phyloP scores from a whole-genome alignment of 2,888 invertebrate genomes.

The Ceratothoa steindachneri region DNA sequence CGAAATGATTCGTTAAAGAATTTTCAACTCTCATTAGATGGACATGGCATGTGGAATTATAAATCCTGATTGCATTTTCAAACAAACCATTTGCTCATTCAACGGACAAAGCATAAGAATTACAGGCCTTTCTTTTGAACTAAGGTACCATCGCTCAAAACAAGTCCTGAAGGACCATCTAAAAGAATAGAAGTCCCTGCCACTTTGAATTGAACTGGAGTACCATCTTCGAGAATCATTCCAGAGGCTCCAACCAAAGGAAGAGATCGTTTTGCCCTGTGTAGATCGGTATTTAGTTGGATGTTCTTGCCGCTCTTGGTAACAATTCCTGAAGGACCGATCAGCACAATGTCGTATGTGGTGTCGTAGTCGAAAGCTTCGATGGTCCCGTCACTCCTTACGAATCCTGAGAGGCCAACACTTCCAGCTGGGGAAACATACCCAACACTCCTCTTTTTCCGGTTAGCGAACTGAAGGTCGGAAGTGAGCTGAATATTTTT shows the following conservation, averaged over 20 bases:
- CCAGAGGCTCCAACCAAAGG: slow-evolving; percentile 16
- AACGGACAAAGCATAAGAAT: no score
- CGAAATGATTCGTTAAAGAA: no score
- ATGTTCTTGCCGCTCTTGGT: slow-evolving; percentile 15
- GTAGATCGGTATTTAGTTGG: slow-evolving; percentile 26
- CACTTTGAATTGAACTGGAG: slow-evolving; percentile 15
- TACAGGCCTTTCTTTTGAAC: no score
- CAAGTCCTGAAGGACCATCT: slow-evolving; percentile 19
- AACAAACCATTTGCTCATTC: no score
- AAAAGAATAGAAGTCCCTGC: slow-evolving; percentile 16
- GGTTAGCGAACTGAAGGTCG: no score
- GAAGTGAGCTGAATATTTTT: no score
- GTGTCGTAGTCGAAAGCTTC: not conserved
- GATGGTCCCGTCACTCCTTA: not conserved
- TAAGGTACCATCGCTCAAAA: slow-evolving; percentile 21
- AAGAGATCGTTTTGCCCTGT: slow-evolving; percentile 2
- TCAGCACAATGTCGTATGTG: not conserved
- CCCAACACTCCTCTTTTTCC: slow-evolving; percentile 1
- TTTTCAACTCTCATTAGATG: no score
- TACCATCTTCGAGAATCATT: slow-evolving; percentile 10
- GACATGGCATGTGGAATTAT: no score
- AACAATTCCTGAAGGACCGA: slow-evolving; percentile 23
- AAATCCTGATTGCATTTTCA: no score
- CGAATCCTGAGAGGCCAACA: not conserved
- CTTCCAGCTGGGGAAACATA: not conserved